phyloP scores from a whole-genome alignment of 2,113 vertebrate genomes.

The Seriola aureovittata region DNA sequence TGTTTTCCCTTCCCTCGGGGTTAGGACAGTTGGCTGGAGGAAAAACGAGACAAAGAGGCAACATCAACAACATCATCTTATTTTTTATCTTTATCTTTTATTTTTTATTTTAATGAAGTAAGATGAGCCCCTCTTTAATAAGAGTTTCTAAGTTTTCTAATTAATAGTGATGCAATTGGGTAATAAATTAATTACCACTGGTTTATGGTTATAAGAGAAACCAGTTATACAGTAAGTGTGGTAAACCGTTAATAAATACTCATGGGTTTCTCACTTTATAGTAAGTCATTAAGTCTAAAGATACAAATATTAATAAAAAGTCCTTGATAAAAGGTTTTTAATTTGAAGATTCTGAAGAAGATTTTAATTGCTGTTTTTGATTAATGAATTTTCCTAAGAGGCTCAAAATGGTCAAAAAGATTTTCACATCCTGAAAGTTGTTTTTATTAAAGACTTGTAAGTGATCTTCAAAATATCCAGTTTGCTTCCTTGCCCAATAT shows the following conservation, averaged over 20 bases:
- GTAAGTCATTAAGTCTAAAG: neutral
- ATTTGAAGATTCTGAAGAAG: neutral
- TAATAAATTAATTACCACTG: neutral
- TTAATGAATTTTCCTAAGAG: neutral
- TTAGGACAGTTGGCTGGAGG: conserved; percentile 63
- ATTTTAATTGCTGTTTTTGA: neutral
- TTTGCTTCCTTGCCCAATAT: too few species aligned
- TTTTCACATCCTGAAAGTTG: neutral
- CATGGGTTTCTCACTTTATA: neutral
- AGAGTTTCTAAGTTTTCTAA: neutral
- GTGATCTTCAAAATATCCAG: neutral
- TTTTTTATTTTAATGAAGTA: too few species aligned
- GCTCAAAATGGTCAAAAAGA: too few species aligned
- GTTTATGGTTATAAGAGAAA: too few species aligned
- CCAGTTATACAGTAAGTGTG: neutral
- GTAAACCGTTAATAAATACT: neutral
- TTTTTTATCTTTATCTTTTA: too few species aligned
- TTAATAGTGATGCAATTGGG: neutral
- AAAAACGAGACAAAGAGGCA: neutral
- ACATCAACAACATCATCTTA: neutral
- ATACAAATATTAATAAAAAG: neutral
- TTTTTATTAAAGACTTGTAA: neutral
- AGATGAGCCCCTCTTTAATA: too few species aligned
- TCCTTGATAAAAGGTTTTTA: neutral
- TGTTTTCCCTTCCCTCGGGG: neutral